Evolutionary conservation across 1,140 invertebrate species (phyloP), one percentile per base, ranked within the genome.

Genomic region (Penaeus japonicus): DNA sequence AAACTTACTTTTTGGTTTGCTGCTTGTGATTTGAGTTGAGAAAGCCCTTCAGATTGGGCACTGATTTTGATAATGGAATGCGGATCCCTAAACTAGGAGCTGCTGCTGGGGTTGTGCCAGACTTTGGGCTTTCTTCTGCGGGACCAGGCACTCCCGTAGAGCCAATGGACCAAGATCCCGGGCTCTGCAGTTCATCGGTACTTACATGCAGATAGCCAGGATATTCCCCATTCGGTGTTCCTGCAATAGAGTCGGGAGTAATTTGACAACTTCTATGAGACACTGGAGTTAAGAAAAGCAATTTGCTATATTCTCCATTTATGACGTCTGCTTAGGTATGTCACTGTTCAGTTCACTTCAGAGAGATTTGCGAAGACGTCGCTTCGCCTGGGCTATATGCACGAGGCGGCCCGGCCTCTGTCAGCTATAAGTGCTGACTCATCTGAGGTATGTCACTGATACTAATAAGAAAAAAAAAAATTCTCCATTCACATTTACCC

Each of bases 1-100:
- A 92, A 47, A 27, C 70, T 85, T 78, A 85, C 84, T 85, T 85
- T 53, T 85, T 85, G 18, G 47, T 10, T n/a, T 85, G 70, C 20
- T 85, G 84, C 18, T 79, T 86, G 54, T 86, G 70, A 54, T 86
- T 86, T 32, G 53, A 62, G 75, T 79, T 77, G 54, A 86, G 84
- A 32, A 86, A 86, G 2, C 84, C 84, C 55, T 86, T 86, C 18
- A 86, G 30, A 54, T 86, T 86, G n/a, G 84, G 84, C 39, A 86
- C 84, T 22, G 84, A 86, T 53, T 86, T 86, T 73, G 84, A 86
- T 27, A 86, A 75, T 24, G 84, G 55, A 47, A 86, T 35, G 10
- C 75, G 84, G 18, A 86, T 22, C 22, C 84, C 75, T n/a, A 62
- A 20, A 12, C 53, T 39, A 4, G 84, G n/a, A 24, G 65, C 30